Evolutionary conservation across 2,113 vertebrate genomes (phyloP).

Genomic region (Protobothrops flavoviridis): DNA sequence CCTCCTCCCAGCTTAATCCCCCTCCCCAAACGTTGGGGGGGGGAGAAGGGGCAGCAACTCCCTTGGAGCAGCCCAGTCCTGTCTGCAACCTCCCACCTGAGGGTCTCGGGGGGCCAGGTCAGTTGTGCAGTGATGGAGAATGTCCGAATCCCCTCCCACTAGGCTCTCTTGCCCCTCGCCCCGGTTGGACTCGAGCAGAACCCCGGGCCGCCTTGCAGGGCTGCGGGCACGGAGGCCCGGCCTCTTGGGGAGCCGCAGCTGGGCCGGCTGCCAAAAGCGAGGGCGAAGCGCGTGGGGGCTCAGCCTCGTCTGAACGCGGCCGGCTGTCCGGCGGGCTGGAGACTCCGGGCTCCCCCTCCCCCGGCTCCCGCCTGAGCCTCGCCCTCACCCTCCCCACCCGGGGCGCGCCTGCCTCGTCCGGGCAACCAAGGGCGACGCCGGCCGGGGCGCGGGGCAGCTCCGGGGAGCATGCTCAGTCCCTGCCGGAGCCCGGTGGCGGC

Average conservation of each 20-base stretch:
- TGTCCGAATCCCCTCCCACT: neutral
- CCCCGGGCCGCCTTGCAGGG: neutral
- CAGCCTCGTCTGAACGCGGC: neutral
- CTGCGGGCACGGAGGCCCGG: neutral
- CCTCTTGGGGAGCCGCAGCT: neutral
- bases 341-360: neutral
- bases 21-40: neutral
- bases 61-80: neutral
- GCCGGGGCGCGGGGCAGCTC: neutral
- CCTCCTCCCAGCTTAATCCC: neutral
- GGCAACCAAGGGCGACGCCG: neutral
- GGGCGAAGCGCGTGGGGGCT: neutral
- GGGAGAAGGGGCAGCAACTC: neutral
- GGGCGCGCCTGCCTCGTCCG: neutral
- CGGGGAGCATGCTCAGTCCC: conserved; percentile 3
- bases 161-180: neutral
- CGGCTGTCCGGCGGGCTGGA: neutral
- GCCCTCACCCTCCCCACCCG: neutral
- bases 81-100: neutral
- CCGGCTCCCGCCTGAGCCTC: neutral
- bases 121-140: neutral
- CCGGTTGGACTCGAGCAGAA: no score
- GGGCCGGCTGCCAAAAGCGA: neutral
- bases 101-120: neutral
- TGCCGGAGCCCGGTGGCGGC: neutral